Percentiles rank a stretch among this genome's conserved stretches.
These are phyloP conservation scores for Melanaphis sacchari DNA, from an alignment of 1,140 invertebrate species.

Conservation along the genomic window DNA sequence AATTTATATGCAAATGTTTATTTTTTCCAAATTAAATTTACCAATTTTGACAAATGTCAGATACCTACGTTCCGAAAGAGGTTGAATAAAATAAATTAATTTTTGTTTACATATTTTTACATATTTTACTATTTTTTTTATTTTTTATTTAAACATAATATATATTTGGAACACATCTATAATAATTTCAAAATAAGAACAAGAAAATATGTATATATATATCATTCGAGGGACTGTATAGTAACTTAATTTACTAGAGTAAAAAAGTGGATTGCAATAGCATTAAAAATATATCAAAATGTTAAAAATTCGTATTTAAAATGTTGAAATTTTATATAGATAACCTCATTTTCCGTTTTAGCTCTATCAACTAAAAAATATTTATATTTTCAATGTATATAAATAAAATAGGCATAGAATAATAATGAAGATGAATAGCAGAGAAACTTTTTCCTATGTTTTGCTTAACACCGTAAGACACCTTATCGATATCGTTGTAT, in stretches of 20 bases:
- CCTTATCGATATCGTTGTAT: not conserved
- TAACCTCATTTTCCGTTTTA: not conserved
- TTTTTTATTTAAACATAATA: not conserved
- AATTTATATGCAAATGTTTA: not conserved
- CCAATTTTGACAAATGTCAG: not conserved
- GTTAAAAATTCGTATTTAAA: not conserved
- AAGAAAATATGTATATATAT: not conserved
- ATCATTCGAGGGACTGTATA: not conserved
- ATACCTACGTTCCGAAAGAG: not conserved
- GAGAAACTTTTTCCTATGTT: not conserved
- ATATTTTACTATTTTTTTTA: not conserved
- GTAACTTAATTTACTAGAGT: not conserved
- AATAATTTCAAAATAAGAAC: not conserved
- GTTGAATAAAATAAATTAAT: not conserved
- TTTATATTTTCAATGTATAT: not conserved
- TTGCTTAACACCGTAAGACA: not conserved
- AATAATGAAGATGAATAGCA: not conserved
- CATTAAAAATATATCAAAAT: not conserved
- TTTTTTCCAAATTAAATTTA: conserved; percentile 5
- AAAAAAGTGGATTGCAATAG: not conserved
- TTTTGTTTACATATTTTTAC: not conserved
- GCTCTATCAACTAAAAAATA: not conserved
- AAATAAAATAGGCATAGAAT: not conserved
- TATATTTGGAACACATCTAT: not conserved
- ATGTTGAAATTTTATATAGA: not conserved